These are phyloP conservation scores for Odontomachus brunneus DNA, from an alignment of 1,140 invertebrate genomes.

Conservation along the genomic window DNA sequence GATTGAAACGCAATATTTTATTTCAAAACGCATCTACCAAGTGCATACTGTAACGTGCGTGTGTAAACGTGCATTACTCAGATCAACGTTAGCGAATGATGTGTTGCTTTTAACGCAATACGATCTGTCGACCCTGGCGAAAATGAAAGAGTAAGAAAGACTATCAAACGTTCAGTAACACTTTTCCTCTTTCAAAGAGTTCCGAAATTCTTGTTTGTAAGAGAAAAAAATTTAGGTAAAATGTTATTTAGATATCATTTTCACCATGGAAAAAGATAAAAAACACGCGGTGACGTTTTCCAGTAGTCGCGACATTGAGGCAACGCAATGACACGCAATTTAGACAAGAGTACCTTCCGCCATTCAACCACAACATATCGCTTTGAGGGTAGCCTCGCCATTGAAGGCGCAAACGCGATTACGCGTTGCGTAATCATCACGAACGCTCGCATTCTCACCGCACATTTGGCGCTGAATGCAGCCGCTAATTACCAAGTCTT, in stretches of 20 bases:
- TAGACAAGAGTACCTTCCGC: neutral
- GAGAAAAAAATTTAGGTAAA: no score
- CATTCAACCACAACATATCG: constrained; percentile 38
- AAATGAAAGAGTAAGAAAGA: constrained; percentile 1
- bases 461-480: constrained; percentile 46
- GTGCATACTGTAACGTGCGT: no score
- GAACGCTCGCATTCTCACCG: constrained; percentile 34
- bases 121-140: constrained; percentile 2
- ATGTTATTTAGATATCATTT: no score
- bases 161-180: no score
- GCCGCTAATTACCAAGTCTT: neutral
- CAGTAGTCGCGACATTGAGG: constrained; percentile 3
- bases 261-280: no score
- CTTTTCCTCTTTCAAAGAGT: no score
- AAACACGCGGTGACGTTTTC: neutral
- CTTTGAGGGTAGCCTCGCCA: constrained; percentile 36
- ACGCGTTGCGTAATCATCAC: constrained; percentile 28
- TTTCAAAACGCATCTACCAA: no score
- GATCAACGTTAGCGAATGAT: no score
- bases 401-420: neutral
- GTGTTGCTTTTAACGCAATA: no score
- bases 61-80: no score
- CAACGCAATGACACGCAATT: neutral
- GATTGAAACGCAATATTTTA: no score
- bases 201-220: no score